Evolutionary conservation across 2,797 vertebrate species (phyloP).

Genomic region (Kryptopterus vitreolus): DNA sequence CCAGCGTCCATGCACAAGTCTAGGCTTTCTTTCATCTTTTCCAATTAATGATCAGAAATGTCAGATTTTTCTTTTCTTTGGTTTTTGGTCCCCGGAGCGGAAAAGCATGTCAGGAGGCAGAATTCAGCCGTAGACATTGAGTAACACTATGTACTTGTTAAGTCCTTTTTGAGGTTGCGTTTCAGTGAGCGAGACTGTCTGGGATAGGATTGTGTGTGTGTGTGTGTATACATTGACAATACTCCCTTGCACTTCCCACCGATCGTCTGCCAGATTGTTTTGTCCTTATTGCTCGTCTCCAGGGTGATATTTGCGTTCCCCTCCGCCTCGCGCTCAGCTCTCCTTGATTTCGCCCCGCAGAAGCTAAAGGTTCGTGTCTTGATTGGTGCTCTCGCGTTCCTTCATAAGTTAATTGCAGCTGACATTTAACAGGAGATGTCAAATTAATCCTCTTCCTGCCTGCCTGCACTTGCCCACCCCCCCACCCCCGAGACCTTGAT

Average conservation of each 20-base stretch:
- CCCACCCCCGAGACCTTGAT: constrained; percentile 59
- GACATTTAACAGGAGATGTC: constrained; percentile 68
- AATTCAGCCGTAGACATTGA: not conserved
- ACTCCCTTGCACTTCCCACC: constrained; percentile 1
- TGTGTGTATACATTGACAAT: not conserved
- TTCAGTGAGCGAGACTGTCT: not conserved
- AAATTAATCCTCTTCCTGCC: constrained; percentile 60
- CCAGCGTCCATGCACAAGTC: too few species aligned
- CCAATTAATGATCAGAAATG: too few species aligned
- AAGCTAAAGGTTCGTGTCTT: constrained; percentile 52
- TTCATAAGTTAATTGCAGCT: constrained; percentile 66
- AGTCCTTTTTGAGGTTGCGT: not conserved
- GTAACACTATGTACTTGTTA: not conserved
- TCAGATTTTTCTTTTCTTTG: too few species aligned
- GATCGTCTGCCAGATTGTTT: constrained; percentile 17
- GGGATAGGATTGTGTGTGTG: not conserved
- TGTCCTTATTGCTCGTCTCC: constrained; percentile 7
- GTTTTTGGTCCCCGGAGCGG: too few species aligned
- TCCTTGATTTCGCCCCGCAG: constrained; percentile 30
- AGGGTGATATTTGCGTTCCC: constrained; percentile 27
- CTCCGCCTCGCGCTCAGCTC: not conserved
- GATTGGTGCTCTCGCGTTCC: constrained; percentile 55
- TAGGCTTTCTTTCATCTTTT: too few species aligned
- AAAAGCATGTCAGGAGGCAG: too few species aligned
- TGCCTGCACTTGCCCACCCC: constrained; percentile 55